Evolutionary conservation across 30 jellyfish, hydroid and myxozoan genomes (phyloP), one percentile per base, ranked within the genome.

Genomic region (Aurelia aurita): DNA sequence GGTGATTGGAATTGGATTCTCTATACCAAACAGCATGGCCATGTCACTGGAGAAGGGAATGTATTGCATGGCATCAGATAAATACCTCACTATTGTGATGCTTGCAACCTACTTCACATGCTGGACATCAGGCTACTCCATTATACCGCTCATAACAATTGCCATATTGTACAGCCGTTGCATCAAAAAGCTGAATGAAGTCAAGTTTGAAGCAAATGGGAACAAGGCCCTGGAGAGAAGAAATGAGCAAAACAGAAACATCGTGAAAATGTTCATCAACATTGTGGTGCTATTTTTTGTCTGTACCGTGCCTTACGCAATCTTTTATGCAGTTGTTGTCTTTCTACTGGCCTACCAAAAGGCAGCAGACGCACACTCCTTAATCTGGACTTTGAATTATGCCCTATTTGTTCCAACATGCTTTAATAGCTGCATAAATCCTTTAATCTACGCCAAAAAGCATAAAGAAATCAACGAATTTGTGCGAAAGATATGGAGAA

Each of bases 371-470:
- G 77, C 76, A 19, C 13, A 45, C 14, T 60, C 76, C 18, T 22
- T 67, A 12, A 45, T 86, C 43, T 60, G 72, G 85, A 67, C 79
- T 34, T 21, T 63, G 69, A 74, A 86, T 54, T 86, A 86, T 65
- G 73, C 89, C 9, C 65, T 86, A 10, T 62, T 65, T 23, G 79
- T 58, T 0, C 21, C 69, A 9, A 72, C 85, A 47, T 59, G 39
- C 39, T 16, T 64, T 70, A 86, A 86, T 57, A 75, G 89, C 79
- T 86, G 95, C 85, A 44, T 76, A 34, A 86, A 86, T 39, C 95
- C 95, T 5, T 8, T 86, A 11, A 53, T 86, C 51, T 86, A 86
- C 44, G 89, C 89, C 57, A 70, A 57, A 45, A 27, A 63, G 76
- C 77, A 84, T 23, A 39, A 53, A 77, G 89, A 77, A 21, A 32